A percentile compares a stretch with the other conserved stretches of the same genome.
These are phyloP conservation scores for Holotrichia oblita DNA, from an alignment of 1,140 invertebrate genomes.

Conservation along the genomic window DNA sequence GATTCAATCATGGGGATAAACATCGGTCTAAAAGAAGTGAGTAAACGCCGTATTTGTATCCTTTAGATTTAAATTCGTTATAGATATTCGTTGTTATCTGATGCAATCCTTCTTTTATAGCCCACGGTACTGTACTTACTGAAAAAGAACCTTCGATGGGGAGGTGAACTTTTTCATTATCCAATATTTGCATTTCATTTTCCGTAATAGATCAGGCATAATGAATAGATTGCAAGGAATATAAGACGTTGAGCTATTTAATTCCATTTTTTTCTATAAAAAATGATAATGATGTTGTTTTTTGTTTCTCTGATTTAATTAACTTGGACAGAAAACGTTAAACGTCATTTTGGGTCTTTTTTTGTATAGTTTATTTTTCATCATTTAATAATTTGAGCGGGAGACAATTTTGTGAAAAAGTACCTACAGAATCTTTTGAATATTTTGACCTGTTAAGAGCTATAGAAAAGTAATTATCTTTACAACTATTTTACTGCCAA, in stretches of 20 bases:
- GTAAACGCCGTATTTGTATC: constrained; percentile 59
- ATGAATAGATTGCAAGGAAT: neutral
- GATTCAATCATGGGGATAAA: constrained; percentile 65
- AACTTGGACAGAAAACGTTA: too few species aligned
- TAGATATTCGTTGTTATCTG: constrained; percentile 54
- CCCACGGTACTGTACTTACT: constrained; percentile 40
- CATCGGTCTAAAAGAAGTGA: constrained; percentile 62
- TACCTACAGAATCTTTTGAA: too few species aligned
- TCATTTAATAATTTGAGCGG: too few species aligned
- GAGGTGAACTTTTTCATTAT: constrained; percentile 40
- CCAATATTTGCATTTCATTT: constrained; percentile 42
- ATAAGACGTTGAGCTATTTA: neutral
- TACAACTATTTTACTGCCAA: too few species aligned
- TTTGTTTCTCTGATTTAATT: too few species aligned
- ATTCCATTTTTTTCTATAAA: neutral
- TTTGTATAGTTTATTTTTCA: too few species aligned
- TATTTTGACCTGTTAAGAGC: too few species aligned
- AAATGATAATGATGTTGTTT: too few species aligned
- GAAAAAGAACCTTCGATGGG: constrained; percentile 1
- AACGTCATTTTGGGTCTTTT: too few species aligned
- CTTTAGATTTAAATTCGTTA: constrained; percentile 45
- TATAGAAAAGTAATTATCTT: too few species aligned
- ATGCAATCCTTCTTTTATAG: constrained; percentile 53
- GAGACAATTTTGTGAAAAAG: too few species aligned
- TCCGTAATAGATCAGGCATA: neutral